These are phyloP conservation scores for Automeris io DNA, from an alignment of 2,888 invertebrate species.

Conservation along the genomic window DNA sequence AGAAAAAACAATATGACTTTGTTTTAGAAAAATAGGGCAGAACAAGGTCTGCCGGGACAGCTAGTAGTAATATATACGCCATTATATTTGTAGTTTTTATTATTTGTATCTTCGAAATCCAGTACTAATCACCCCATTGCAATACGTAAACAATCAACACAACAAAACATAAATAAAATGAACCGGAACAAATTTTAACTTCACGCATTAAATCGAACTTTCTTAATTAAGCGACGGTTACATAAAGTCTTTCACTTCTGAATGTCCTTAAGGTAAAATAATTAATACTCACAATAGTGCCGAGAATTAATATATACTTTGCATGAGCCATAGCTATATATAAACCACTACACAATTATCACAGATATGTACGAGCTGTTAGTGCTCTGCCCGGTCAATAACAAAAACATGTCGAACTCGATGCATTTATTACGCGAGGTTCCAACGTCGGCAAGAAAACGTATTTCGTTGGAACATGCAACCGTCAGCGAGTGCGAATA, in stretches of 20 bases:
- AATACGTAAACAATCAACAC: too few relatives aligned
- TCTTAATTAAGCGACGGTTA: neutral
- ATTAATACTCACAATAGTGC: neutral
- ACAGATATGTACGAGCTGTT: neutral
- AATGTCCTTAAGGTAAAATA: neutral
- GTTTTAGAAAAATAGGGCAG: too few relatives aligned
- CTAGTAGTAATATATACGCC: too few relatives aligned
- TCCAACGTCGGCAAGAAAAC: neutral
- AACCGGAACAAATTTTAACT: too few relatives aligned
- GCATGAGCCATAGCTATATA: neutral
- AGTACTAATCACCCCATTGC: too few relatives aligned
- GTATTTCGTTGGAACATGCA: conserved; percentile 1
- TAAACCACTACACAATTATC: neutral
- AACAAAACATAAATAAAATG: too few relatives aligned
- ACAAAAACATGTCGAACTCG: conserved; percentile 1
- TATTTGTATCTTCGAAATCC: too few relatives aligned
- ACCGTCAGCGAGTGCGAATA: neutral
- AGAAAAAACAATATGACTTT: too few relatives aligned
- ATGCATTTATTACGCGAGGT: neutral
- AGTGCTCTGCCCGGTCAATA: neutral
- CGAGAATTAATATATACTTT: neutral
- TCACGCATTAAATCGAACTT: neutral
- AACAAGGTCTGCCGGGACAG: too few relatives aligned
- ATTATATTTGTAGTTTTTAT: too few relatives aligned
- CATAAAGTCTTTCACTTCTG: neutral